Percentiles rank a stretch among this genome's conserved stretches.
These are phyloP conservation scores for Rhinolophus ferrumequinum DNA, from an alignment of 2,113 vertebrate genomes.

Conservation along the genomic window DNA sequence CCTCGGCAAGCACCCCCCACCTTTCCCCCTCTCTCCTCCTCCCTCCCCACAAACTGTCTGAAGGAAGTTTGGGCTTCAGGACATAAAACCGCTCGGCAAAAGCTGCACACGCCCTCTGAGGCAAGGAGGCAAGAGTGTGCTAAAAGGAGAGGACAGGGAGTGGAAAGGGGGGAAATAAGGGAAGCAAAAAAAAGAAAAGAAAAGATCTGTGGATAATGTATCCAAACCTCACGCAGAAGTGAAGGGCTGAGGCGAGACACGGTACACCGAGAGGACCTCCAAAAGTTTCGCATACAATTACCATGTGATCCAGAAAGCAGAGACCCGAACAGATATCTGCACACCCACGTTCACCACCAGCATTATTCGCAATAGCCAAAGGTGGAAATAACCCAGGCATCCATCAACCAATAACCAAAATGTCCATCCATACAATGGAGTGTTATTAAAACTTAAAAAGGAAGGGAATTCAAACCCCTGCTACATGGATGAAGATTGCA, in stretches of 20 bases:
- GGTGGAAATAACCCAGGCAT: accelerated
- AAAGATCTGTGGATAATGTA: accelerated
- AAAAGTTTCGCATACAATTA: accelerated
- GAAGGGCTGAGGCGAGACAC: too few species aligned
- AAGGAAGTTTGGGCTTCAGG: not conserved
- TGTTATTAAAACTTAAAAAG: not conserved
- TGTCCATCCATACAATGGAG: accelerated
- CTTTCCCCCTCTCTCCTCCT: not conserved
- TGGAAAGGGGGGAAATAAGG: not conserved
- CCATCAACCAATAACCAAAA: not conserved
- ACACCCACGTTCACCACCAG: accelerated
- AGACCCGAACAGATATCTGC: not conserved
- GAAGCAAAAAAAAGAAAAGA: not conserved
- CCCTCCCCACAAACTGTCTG: not conserved
- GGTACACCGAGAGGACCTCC: not conserved
- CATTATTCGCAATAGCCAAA: not conserved
- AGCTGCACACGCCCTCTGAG: not conserved
- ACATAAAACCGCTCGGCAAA: not conserved
- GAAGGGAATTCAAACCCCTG: not conserved
- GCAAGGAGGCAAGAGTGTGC: not conserved
- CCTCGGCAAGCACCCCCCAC: not conserved
- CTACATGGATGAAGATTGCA: too few species aligned
- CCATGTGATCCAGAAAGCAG: accelerated
- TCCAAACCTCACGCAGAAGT: accelerated
- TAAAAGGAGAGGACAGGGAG: not conserved